phyloP scores from a whole-genome alignment of 35 echinoderm and acorn worm species.

The Hemicentrotus pulcherrimus region DNA sequence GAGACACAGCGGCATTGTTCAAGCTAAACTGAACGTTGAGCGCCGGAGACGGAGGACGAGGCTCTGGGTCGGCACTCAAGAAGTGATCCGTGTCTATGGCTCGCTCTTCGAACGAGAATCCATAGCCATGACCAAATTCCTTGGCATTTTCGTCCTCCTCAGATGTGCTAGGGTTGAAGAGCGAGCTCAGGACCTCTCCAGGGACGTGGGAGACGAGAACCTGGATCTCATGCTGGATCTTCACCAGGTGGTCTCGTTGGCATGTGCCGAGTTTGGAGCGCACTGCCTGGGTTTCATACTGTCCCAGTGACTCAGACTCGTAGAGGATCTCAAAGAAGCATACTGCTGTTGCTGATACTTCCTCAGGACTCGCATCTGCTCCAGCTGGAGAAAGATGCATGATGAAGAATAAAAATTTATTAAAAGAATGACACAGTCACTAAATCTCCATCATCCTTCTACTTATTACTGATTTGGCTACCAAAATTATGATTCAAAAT shows the following conservation, averaged over 20 bases:
- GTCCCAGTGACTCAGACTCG: constrained; percentile 62
- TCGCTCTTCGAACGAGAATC: constrained; percentile 70
- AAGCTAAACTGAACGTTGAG: constrained; percentile 46
- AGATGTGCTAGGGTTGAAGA: constrained; percentile 34
- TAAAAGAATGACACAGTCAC: background rate
- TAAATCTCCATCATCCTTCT: background rate
- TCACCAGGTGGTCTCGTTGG: constrained; percentile 17
- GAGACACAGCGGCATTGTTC: constrained; percentile 1
- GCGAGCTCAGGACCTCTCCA: background rate
- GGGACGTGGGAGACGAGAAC: constrained; percentile 68
- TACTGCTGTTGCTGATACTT: constrained; percentile 69
- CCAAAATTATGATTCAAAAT: no score
- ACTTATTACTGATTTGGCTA: no score
- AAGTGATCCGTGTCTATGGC: background rate
- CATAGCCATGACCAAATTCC: constrained; percentile 72
- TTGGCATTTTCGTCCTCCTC: background rate
- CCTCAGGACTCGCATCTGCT: constrained; percentile 66
- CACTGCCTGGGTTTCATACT: constrained; percentile 56
- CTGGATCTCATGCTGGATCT: constrained; percentile 49
- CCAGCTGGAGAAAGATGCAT: constrained; percentile 55
- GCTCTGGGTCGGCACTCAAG: background rate
- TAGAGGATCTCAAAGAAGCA: constrained; percentile 68
- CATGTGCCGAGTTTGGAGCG: constrained; percentile 67
- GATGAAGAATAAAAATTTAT: background rate
- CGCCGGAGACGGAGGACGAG: background rate